Evolutionary conservation across 2,113 vertebrate genomes (phyloP).

Genomic region (Strigops habroptila): DNA sequence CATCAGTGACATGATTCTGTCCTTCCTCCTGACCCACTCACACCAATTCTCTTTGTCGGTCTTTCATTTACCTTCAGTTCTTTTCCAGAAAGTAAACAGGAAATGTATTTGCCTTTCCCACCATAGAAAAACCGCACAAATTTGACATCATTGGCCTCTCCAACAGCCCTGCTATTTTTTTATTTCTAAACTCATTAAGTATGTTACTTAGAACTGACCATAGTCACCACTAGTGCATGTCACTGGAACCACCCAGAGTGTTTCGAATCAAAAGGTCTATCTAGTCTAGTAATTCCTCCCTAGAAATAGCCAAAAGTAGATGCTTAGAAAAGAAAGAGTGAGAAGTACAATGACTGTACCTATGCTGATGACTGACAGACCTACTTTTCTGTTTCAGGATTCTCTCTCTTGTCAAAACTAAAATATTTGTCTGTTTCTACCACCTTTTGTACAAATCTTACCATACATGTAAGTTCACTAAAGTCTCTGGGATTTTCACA

Average conservation of each 20-base stretch:
- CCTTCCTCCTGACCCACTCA: not conserved
- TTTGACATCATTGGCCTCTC: not conserved
- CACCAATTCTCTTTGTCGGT: not conserved
- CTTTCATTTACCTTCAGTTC: not conserved
- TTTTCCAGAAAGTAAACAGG: not conserved
- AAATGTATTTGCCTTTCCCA: not conserved
- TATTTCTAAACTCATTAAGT: not conserved
- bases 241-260: not conserved
- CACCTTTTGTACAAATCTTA: not conserved
- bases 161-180: not conserved
- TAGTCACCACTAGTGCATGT: not conserved
- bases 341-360: not conserved
- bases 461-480: not conserved
- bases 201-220: not conserved
- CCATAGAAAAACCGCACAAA: not conserved
- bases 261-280: not conserved
- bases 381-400: not conserved
- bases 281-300: not conserved
- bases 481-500: not conserved
- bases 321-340: not conserved
- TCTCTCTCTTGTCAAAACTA: not conserved
- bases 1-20: not conserved
- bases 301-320: not conserved
- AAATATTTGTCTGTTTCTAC: not conserved
- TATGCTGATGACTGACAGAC: not conserved